Base-by-base conservation (phyloP, 2,888 invertebrate genomes). In the Tridacna crocea region DNA sequence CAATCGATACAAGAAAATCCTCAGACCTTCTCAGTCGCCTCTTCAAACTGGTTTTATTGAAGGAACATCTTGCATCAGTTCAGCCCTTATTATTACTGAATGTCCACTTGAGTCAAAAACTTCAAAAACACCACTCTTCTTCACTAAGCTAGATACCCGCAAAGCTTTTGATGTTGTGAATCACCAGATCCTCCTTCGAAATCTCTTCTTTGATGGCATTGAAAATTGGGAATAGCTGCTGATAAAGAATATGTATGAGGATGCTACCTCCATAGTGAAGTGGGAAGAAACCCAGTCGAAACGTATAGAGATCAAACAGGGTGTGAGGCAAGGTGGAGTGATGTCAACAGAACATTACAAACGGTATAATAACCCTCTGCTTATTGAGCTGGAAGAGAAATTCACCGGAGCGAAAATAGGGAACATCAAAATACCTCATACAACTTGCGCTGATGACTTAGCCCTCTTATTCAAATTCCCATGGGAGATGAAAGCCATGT, bases 91-190 rank as follows among this genome's bases (percentile, higher is more conserved):
- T 24, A 19, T 77, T 0, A 61, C 72, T 13, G 77, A 77, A 61
- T 77, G 72, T 24, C 24, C 51, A 27, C 24, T 70, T 10, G 77
- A 77, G 46, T 51, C 76, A 0, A 68, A 55, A 55, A 24, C 26
- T 6, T 26, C 24, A 36, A 55, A 68, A 58, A 36, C 48, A 51
- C 47, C 55, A 19, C 36, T 74, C 10, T 61, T 46, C 10, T 4
- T 74, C 2, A 74, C 74, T 2, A 68, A 55, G 8, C 36, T 76
- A 36, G 76, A 76, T 36, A 68, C 58, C 76, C 10, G n/a, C n/a
- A n/a, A n/a, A n/a, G n/a, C n/a, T n/a, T 76, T 76, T 66, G 60
- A 74, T 68, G 70, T 68, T 24, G 68, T 76, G 46, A 66, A 76
- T 36, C 68, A 76, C n/a, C 51, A 26, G 12, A 66, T 46, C 46